Evolutionary conservation across 2,797 vertebrate species (phyloP).

Genomic region (Crocidura indochinensis): DNA sequence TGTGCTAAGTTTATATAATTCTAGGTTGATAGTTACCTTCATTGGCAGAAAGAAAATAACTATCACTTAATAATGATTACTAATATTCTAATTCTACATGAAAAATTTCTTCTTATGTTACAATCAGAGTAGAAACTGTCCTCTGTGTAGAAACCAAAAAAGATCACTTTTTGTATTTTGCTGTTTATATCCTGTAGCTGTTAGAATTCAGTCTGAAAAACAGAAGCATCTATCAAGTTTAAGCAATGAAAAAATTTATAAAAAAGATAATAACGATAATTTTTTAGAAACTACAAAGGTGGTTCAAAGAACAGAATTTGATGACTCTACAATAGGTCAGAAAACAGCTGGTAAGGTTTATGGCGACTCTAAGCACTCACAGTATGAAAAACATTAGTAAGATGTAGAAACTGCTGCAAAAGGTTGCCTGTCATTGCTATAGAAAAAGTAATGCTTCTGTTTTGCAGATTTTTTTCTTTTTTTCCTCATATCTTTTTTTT

Average conservation of each 20-base stretch:
- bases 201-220: background rate
- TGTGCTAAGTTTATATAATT: too few species aligned
- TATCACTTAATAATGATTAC: too few species aligned
- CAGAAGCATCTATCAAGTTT: background rate
- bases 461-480: background rate
- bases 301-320: background rate
- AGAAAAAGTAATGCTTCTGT: background rate
- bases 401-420: background rate
- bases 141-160: too few species aligned
- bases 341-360: background rate
- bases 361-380: background rate
- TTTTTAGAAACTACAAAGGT: background rate
- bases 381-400: background rate
- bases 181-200: too few species aligned
- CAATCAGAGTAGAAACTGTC: too few species aligned
- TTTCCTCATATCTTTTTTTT: too few species aligned
- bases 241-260: background rate
- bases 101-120: too few species aligned
- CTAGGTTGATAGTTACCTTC: too few species aligned
- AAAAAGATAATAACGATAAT: background rate
- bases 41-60: too few species aligned
- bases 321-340: background rate
- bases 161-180: too few species aligned
- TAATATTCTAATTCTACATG: too few species aligned
- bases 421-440: background rate